A percentile compares a stretch with the other conserved stretches of the same genome.
These are phyloP conservation scores for Rhopalosiphum padi DNA, from an alignment of 1,140 invertebrate genomes.

Conservation along the genomic window DNA sequence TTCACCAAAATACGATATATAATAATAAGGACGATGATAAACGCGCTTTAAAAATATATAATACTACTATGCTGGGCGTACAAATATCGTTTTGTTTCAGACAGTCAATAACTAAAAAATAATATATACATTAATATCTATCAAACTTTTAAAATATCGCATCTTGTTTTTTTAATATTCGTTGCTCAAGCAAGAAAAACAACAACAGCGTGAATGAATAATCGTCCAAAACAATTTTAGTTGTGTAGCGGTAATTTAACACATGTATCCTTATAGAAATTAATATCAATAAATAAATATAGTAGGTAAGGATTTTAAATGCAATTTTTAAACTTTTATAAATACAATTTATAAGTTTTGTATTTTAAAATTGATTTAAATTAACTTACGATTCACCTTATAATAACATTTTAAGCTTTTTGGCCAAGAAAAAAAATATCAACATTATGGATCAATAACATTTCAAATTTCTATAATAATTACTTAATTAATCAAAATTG, in stretches of 20 bases:
- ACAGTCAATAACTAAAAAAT: neutral
- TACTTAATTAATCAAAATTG: too few relatives aligned
- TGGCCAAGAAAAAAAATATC: neutral
- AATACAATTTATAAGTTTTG: neutral
- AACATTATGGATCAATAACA: neutral
- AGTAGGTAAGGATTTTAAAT: neutral
- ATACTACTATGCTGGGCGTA: neutral
- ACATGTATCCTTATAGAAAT: neutral
- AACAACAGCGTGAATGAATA: neutral
- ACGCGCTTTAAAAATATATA: neutral
- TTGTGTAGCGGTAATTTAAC: neutral
- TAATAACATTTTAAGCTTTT: neutral
- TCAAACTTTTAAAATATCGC: neutral
- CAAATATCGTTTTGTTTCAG: neutral
- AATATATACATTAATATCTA: neutral
- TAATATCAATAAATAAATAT: neutral
- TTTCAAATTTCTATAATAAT: neutral
- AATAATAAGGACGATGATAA: neutral
- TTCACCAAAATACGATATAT: neutral
- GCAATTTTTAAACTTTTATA: neutral
- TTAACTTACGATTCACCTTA: neutral
- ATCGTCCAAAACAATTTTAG: neutral
- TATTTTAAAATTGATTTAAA: neutral
- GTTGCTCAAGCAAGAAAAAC: neutral
- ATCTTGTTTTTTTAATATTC: too few relatives aligned